Base-by-base conservation (phyloP, 2,113 vertebrate genomes). In the Peromyscus polionotus region DNA sequence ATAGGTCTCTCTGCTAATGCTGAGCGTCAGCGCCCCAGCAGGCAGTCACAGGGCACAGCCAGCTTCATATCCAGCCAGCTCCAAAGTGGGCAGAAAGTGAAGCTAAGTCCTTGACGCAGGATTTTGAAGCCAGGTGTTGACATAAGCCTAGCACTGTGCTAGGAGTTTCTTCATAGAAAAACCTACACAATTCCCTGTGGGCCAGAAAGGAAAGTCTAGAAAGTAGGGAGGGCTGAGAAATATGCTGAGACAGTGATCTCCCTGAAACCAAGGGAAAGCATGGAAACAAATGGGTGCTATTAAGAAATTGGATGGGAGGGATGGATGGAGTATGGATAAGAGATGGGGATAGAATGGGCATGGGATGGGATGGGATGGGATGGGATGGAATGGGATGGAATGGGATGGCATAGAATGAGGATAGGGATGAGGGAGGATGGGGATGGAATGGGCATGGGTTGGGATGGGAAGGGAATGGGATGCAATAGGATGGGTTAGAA, bases 191-290 rank as follows among this genome's bases (percentile, higher is more conserved):
- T 24, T 1, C 59, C 84, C 3, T 39, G 48, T 3, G 24, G 7
- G n/a, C 4, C 13, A 1, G 5, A 1, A 36, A 39, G 14, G 51
- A 33, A 22, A 63, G 22, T 19, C 68, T 28, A 5, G 39, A 33
- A 42, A 11, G 14, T 57, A 17, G 17, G 28, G 24, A 0, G 36
- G 2, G 3, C 4, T 22, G 45, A 4, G 54, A 84, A 24, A 63
- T 63, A 13, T 45, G 19, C 48, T 1, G 12, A 6, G 3, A 24
- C 7, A 5, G 36, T 20, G 13, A 59, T 83, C 67, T 13, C 1
- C 1, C 0, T 3, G 51, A 70, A 70, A 33, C 54, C 63, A 5
- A 0, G 3, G 1, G 5, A 7, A 51, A 42, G 13, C 19, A 28
- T 42, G n/a, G 54, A n/a, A 79, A 36, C 24, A 31, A 19, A 45